Conservation (phyloP, 2,888 invertebrate species). For the Phanerotoma sp. region DNA sequence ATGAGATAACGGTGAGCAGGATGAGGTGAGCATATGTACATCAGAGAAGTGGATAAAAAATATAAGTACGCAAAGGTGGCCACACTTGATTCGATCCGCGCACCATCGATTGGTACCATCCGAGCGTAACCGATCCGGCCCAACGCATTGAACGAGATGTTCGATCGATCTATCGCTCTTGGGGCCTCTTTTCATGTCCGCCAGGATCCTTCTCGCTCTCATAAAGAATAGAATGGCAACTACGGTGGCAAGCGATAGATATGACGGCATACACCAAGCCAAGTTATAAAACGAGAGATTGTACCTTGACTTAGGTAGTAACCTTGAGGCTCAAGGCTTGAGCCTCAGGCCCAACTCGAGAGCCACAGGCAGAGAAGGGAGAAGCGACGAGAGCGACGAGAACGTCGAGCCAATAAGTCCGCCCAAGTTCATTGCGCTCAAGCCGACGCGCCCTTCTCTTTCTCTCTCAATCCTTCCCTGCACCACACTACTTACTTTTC, state of each 20-base stretch:
- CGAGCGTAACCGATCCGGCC: conserved; percentile 33
- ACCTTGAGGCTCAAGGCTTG: conserved; percentile 32
- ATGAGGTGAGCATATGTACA: not conserved
- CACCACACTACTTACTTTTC: conserved; percentile 1
- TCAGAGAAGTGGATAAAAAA: not conserved
- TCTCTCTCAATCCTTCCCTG: conserved; percentile 20
- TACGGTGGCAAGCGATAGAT: conserved; percentile 5
- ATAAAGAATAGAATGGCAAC: conserved; percentile 9
- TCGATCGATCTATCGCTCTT: conserved; percentile 29
- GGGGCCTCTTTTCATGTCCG: not conserved
- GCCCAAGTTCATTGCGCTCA: conserved; percentile 43
- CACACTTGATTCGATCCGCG: conserved; percentile 4
- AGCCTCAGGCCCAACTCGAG: conserved; percentile 16
- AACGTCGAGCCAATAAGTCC: conserved; percentile 33
- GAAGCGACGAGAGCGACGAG: conserved; percentile 1
- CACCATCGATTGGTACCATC: conserved; percentile 18
- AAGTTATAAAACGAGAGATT: conserved; percentile 8
- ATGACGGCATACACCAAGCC: not conserved
- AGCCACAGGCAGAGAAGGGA: not conserved
- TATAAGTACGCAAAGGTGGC: not conserved
- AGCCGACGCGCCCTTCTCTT: conserved; percentile 31
- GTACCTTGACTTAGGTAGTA: conserved; percentile 29
- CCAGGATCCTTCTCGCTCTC: not conserved
- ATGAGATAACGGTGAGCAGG: not conserved
- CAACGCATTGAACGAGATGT: conserved; percentile 27